A percentile compares a stretch with the other conserved stretches of the same genome.
phyloP scores from a whole-genome alignment of 2,888 invertebrate species.

The Pristionchus maxplancki region DNA sequence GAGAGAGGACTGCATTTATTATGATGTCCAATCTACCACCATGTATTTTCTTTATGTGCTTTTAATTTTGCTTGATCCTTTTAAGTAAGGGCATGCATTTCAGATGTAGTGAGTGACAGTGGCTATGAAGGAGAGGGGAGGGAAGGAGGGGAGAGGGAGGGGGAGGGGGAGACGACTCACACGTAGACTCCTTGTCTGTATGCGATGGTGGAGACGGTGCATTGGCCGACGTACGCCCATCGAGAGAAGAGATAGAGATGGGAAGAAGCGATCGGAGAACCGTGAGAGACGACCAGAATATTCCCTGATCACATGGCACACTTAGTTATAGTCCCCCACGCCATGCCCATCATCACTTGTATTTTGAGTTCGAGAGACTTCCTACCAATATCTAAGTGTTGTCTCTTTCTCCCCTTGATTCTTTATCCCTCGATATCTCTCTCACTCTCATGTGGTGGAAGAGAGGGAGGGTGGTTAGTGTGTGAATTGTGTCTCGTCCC shows the following conservation, averaged over 20 bases:
- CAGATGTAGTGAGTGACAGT: background rate
- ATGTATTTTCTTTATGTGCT: too few species aligned
- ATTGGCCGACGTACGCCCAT: slow-evolving; percentile 72
- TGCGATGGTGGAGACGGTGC: slow-evolving; percentile 59
- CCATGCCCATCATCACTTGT: background rate
- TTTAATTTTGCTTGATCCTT: too few species aligned
- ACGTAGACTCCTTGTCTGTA: slow-evolving; percentile 18
- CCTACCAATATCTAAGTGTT: background rate
- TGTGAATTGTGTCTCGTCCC: background rate
- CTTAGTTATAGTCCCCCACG: too few species aligned
- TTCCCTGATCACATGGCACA: slow-evolving; percentile 23
- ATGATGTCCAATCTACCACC: too few species aligned
- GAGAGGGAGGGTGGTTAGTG: background rate
- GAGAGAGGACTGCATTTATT: slow-evolving; percentile 51
- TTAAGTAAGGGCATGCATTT: background rate
- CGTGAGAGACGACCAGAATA: slow-evolving; percentile 66
- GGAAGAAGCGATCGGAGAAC: slow-evolving; percentile 71
- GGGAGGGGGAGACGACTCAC: slow-evolving; percentile 39
- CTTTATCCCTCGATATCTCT: background rate
- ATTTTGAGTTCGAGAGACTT: background rate
- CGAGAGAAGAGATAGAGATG: slow-evolving; percentile 66
- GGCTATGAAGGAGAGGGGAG: background rate
- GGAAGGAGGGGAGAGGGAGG: background rate
- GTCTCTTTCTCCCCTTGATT: background rate
- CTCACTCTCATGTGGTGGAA: background rate